Base-by-base conservation (phyloP, 2,888 invertebrate genomes). In the Chaetoderma sp. region DNA sequence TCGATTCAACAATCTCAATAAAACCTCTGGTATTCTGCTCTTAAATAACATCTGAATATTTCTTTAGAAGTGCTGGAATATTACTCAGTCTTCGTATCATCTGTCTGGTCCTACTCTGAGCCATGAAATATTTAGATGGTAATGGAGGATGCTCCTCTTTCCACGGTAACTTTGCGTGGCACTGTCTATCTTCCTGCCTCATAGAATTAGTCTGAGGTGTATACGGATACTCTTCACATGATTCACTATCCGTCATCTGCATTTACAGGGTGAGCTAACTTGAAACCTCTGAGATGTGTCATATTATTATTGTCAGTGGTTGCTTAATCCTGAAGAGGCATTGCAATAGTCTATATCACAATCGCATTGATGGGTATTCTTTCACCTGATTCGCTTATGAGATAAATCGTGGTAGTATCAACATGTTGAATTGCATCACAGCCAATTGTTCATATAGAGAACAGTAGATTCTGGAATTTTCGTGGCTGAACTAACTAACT, bases 391-490 rank as follows among this genome's bases (percentile, higher is more conserved):
- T 60, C 64, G 3, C 67, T 61, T 28, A n/a, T n/a, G 36, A n/a
- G 6, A 70, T 32, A 36, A 6, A 68, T 30, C 49, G 52, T 63
- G 4, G 50, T 49, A 4, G 49, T 49, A 10, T 58, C 45, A 18
- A 67, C 28, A 45, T 33, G 30, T 54, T n/a, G n/a, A n/a, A n/a
- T n/a, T n/a, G n/a, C n/a, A n/a, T 36, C 32, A 21, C 52, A 47
- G 28, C 69, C 69, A 57, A 71, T 67, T 21, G 54, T 54, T 10
- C 60, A 54, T 13, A 69, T n/a, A n/a, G n/a, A n/a, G n/a, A n/a
- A n/a, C n/a, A n/a, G n/a, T n/a, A n/a, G n/a, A n/a, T n/a, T n/a
- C n/a, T n/a, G n/a, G n/a, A n/a, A n/a, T n/a, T n/a, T n/a, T n/a
- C n/a, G n/a, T n/a, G n/a, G n/a, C n/a, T n/a, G n/a, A n/a, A n/a